Percentiles rank a stretch among this genome's conserved stretches.
Evolutionary conservation across 2,113 vertebrate genomes (phyloP).

Genomic region (Zosterops lateralis): DNA sequence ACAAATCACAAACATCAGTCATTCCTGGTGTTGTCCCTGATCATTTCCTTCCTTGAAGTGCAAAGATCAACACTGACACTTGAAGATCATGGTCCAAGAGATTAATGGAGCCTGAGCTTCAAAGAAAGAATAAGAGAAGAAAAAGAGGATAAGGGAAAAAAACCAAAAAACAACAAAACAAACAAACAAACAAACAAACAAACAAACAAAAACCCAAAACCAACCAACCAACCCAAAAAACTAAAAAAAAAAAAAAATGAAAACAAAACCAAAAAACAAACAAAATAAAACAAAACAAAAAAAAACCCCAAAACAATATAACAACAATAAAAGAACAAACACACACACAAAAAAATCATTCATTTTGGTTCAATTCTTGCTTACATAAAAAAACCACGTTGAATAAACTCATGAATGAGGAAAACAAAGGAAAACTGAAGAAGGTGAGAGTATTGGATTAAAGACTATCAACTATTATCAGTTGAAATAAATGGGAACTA

Average conservation of each 20-base stretch:
- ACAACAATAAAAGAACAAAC: no score
- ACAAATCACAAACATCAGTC: neutral
- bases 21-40: neutral
- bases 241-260: neutral
- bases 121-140: neutral
- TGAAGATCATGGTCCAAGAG: neutral
- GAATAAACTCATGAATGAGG: neutral
- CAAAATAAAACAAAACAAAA: no score
- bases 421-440: neutral
- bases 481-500: neutral
- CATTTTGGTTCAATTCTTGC: neutral
- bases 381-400: neutral
- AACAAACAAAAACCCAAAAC: neutral
- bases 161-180: fast-evolving
- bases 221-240: neutral
- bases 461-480: neutral
- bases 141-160: neutral
- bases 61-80: neutral
- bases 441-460: neutral
- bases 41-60: neutral
- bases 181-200: fast-evolving
- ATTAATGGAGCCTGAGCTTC: neutral
- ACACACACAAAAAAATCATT: neutral
- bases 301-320: no score
- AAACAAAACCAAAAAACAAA: no score